phyloP scores from a whole-genome alignment of 2,797 vertebrate genomes.

The Lutjanus argentimaculatus region DNA sequence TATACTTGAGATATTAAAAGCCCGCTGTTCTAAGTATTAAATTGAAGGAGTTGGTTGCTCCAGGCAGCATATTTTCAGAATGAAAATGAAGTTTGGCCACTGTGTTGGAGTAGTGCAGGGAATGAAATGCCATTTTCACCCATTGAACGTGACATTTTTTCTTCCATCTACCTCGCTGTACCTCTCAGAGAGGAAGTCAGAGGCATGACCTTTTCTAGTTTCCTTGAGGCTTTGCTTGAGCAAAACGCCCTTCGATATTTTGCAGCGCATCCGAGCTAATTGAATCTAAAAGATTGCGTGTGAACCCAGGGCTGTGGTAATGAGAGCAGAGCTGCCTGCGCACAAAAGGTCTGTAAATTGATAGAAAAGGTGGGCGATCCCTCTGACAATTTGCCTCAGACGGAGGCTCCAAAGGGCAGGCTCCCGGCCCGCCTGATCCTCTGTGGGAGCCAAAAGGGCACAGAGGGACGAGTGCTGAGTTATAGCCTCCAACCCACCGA shows the following conservation, averaged over 20 bases:
- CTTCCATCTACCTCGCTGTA: conserved; percentile 56
- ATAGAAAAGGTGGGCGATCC: conserved; percentile 76
- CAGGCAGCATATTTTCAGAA: conserved; percentile 61
- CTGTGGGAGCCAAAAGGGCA: conserved; percentile 75
- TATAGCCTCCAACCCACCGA: conserved; percentile 47
- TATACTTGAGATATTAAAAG: conserved; percentile 65
- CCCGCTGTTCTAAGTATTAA: conserved; percentile 48
- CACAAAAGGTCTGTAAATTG: conserved; percentile 82
- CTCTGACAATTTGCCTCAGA: conserved; percentile 75
- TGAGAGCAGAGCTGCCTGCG: conserved; percentile 77
- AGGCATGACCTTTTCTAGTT: conserved; percentile 84
- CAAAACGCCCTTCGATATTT: conserved; percentile 85
- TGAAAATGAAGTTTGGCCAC: conserved; percentile 64
- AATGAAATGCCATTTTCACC: conserved; percentile 78
- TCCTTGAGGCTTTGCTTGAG: conserved; percentile 76
- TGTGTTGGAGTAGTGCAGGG: conserved; percentile 41
- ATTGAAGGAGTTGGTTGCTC: conserved; percentile 55
- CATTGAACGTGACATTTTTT: conserved; percentile 69
- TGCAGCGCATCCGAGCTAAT: conserved; percentile 81
- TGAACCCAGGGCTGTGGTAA: conserved; percentile 78
- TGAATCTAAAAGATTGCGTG: conserved; percentile 83
- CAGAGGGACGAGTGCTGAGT: conserved; percentile 60
- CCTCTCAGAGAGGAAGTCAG: conserved; percentile 73
- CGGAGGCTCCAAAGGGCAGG: conserved; percentile 78
- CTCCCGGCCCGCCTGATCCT: conserved; percentile 63